A percentile compares a stretch with the other conserved stretches of the same genome.
Conservation (phyloP, 2,113 vertebrate species). For the Rhabdornis inornatus region DNA sequence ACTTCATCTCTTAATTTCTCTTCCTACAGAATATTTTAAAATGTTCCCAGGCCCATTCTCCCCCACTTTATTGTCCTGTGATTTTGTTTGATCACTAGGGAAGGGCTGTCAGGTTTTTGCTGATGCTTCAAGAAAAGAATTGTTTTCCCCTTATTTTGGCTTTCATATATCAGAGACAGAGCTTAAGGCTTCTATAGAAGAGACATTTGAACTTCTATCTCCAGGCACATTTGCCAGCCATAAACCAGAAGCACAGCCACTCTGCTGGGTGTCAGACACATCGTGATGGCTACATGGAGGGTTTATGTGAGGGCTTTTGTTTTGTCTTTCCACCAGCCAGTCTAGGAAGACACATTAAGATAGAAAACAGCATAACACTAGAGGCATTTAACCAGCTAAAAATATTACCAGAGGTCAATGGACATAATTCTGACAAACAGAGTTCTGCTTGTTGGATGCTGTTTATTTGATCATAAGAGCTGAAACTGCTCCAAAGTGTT, state of each 20-base stretch:
- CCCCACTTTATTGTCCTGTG: not conserved
- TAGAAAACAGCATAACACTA: not conserved
- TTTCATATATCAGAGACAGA: not conserved
- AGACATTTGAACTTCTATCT: not conserved
- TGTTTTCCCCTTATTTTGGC: not conserved
- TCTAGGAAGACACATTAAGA: not conserved
- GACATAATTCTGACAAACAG: not conserved
- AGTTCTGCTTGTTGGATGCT: not conserved
- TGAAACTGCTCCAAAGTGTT: not conserved
- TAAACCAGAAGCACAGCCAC: not conserved
- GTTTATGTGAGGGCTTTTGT: constrained; percentile 34
- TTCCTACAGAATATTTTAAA: not conserved
- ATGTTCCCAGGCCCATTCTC: not conserved
- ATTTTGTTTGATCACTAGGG: not conserved
- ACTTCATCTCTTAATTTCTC: not conserved
- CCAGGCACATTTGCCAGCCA: not conserved
- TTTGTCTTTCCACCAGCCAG: not conserved
- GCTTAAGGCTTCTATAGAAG: not conserved
- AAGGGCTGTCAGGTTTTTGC: not conserved
- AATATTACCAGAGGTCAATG: not conserved
- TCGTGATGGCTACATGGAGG: not conserved
- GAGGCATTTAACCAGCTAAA: constrained; percentile 35
- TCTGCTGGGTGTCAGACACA: not conserved
- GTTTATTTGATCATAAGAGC: not conserved
- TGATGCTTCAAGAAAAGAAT: not conserved